Conservation (phyloP, 2,113 vertebrate species). For the Dromas ardeola region DNA sequence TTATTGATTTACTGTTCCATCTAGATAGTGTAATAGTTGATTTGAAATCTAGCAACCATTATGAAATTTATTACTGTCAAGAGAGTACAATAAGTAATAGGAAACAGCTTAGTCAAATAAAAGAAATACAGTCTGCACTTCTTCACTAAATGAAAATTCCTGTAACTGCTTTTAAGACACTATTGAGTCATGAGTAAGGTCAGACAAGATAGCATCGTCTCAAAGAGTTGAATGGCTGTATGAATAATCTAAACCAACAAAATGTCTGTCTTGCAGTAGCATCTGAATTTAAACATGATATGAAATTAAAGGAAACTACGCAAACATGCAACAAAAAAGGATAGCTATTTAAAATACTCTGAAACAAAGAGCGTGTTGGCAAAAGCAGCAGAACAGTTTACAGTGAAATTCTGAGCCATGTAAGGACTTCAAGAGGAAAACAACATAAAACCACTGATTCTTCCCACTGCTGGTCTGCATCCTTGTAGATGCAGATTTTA, state of each 20-base stretch:
- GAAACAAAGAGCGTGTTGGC: neutral
- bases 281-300: neutral
- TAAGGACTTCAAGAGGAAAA: neutral
- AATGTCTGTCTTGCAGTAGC: neutral
- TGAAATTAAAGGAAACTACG: neutral
- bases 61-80: conserved; percentile 47
- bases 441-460: neutral
- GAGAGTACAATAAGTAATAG: conserved; percentile 46
- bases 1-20: conserved; percentile 55
- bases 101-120: conserved; percentile 58
- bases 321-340: neutral
- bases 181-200: neutral
- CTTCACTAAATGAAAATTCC: conserved; percentile 43
- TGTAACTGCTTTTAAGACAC: conserved; percentile 27
- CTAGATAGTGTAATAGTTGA: conserved; percentile 15
- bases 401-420: neutral
- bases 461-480: neutral
- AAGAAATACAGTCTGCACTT: conserved; percentile 17
- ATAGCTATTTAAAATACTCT: neutral
- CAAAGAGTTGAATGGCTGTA: neutral
- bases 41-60: conserved; percentile 51
- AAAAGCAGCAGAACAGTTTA: neutral
- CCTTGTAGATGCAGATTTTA: neutral
- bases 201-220: neutral
- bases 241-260: neutral